Base-by-base conservation (phyloP, 2,113 vertebrate genomes). In the Notothenia rossii region DNA sequence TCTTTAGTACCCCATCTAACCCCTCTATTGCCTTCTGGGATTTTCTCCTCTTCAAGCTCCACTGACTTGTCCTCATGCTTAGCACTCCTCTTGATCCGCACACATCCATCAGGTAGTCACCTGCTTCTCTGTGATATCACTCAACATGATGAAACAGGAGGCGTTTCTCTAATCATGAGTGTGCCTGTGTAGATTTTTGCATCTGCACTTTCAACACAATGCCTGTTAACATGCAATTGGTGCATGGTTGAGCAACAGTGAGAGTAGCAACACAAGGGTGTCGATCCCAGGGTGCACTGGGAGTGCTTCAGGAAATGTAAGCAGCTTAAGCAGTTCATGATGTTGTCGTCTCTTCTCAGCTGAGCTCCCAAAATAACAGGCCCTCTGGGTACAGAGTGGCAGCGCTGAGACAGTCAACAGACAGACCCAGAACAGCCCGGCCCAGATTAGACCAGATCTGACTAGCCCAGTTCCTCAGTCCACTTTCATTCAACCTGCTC, bases 281-380 rank as follows among this genome's bases (percentile, higher is more conserved):
- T 76, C 79, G 84, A 85, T 92, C 79, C 85, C 85, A 89, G 78
- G 81, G 77, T 85, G 90, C 90, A 79, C 63, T 81, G 89, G 82
- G 88, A 87, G 67, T 78, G 89, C 91, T 91, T 86, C 86, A 93
- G 90, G 89, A 93, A 90, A 93, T 91, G 85, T 93, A 94, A 93
- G 89, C 91, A 88, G 87, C 91, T 93, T 92, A 92, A 87, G 82
- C 85, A 89, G 93, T 68, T 81, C 77, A 77, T 90, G 90, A 93
- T 93, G 92, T 91, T 93, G 92, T 93, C 91, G 89, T 93, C 88
- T 91, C 87, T 88, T 86, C 88, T 92, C 90, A 91, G 87, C 89
- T 90, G 88, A 90, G 91, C 85, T 93, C 92, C 90, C 82, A 91
- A 93, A 94, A 94, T 93, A 94, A 93, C 93, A 91, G 88, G 87